These are phyloP conservation scores for Bombylius major DNA, from an alignment of 2,888 invertebrate genomes.

Conservation along the genomic window DNA sequence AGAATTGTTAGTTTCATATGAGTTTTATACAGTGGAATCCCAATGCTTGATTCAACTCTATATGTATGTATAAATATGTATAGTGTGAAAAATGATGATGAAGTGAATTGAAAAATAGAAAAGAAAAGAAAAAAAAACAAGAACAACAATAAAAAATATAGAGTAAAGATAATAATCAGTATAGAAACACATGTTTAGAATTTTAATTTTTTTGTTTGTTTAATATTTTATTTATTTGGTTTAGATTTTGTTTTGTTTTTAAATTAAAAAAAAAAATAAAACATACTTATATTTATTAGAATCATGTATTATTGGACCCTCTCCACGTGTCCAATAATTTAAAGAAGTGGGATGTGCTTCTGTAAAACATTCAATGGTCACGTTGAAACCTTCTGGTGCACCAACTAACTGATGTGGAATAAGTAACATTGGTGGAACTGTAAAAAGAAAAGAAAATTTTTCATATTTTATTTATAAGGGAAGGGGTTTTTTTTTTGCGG, in stretches of 20 bases:
- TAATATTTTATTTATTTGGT: background rate
- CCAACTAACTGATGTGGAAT: conserved; percentile 85
- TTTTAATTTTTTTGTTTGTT: background rate
- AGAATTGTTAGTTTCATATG: conserved; percentile 76
- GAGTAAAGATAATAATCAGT: background rate
- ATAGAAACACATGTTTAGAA: background rate
- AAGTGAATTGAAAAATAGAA: background rate
- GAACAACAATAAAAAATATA: background rate
- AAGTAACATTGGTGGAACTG: conserved; percentile 84
- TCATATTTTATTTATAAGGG: too few species aligned
- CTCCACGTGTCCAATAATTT: conserved; percentile 81
- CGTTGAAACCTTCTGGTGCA: conserved; percentile 69
- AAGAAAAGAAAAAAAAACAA: too few species aligned
- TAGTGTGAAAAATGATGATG: background rate
- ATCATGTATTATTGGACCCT: conserved; percentile 80
- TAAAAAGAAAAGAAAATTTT: background rate
- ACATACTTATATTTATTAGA: conserved; percentile 59
- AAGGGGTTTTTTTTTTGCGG: too few species aligned
- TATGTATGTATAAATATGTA: background rate
- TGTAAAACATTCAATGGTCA: conserved; percentile 78
- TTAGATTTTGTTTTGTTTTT: background rate
- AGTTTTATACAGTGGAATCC: conserved; percentile 64
- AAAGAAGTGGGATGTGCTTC: conserved; percentile 87
- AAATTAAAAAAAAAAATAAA: background rate
- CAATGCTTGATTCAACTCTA: conserved; percentile 50